Percentiles rank a stretch among this genome's conserved stretches.
Evolutionary conservation across 2,888 invertebrate species (phyloP).

Genomic region (Lepidocyrtinus sp.): DNA sequence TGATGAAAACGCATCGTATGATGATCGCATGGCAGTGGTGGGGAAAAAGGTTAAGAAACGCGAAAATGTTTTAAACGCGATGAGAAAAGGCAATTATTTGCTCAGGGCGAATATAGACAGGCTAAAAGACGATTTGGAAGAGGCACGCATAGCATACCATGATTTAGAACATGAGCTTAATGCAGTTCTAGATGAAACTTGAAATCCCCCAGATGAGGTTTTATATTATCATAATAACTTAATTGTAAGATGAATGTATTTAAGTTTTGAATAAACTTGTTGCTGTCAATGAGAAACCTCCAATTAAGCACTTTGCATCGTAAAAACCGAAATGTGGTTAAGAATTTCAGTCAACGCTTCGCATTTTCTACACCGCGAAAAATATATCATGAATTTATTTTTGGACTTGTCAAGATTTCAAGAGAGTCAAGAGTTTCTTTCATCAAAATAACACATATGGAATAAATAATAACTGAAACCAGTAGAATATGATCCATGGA

Average conservation of each 20-base stretch:
- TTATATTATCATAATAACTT: neutral
- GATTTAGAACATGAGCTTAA: slow-evolving; percentile 87
- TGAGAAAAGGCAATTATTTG: slow-evolving; percentile 91
- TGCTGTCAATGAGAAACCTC: too few relatives aligned
- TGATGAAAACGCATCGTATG: slow-evolving; percentile 76
- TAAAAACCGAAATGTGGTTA: too few relatives aligned
- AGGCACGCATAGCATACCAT: slow-evolving; percentile 85
- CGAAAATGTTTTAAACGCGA: slow-evolving; percentile 83
- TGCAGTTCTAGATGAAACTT: slow-evolving; percentile 86
- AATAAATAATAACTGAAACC: too few relatives aligned
- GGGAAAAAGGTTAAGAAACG: slow-evolving; percentile 75
- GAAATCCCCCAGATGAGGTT: too few relatives aligned
- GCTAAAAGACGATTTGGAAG: slow-evolving; percentile 87
- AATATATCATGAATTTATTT: too few relatives aligned
- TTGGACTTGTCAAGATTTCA: too few relatives aligned
- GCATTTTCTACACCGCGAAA: too few relatives aligned
- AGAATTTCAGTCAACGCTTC: too few relatives aligned
- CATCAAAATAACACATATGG: too few relatives aligned
- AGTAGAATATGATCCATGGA: too few relatives aligned
- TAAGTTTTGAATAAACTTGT: neutral
- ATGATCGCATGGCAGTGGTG: slow-evolving; percentile 63
- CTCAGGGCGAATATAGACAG: slow-evolving; percentile 90
- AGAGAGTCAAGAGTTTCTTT: too few relatives aligned
- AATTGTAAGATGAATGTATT: neutral
- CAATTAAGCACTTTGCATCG: too few relatives aligned